phyloP scores from a whole-genome alignment of 2,797 vertebrate genomes.

The Gadopsis bispinosus region DNA sequence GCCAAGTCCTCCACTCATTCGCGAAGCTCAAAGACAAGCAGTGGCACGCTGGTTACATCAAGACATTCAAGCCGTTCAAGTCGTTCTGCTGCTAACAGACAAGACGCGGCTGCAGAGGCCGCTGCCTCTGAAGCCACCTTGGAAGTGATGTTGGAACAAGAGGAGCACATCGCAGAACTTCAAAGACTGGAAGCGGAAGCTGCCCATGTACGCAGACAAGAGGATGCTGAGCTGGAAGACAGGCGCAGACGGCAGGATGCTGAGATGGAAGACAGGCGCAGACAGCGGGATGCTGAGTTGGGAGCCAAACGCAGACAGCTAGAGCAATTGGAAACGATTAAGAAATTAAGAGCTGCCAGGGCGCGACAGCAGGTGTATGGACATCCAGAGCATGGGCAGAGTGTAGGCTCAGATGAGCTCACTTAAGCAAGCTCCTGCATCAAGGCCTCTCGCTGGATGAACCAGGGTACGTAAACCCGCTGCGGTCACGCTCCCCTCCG shows the following conservation, averaged over 20 bases:
- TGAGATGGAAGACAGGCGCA: too few relatives aligned
- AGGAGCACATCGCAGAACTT: background rate
- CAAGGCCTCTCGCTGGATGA: background rate
- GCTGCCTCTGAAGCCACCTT: slow-evolving; percentile 6
- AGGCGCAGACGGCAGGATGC: too few relatives aligned
- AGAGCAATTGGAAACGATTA: slow-evolving; percentile 12
- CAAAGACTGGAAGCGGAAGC: slow-evolving; percentile 2
- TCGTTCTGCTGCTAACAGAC: too few relatives aligned
- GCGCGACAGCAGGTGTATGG: slow-evolving; percentile 44
- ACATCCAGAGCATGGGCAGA: background rate
- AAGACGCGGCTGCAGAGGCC: slow-evolving; percentile 10
- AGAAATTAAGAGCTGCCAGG: slow-evolving; percentile 40
- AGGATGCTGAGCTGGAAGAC: too few relatives aligned
- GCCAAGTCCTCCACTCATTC: background rate
- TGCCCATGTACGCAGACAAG: background rate
- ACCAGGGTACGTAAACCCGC: too few relatives aligned
- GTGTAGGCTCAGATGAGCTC: slow-evolving; percentile 34
- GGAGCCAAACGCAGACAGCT: slow-evolving; percentile 41
- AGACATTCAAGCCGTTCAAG: too few relatives aligned
- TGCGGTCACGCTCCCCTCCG: too few relatives aligned
- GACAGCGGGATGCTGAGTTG: slow-evolving; percentile 9
- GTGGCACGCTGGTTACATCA: too few relatives aligned
- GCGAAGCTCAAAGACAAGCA: background rate
- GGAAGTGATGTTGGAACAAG: slow-evolving; percentile 3
- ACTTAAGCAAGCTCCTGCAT: slow-evolving; percentile 16